Base-by-base conservation (phyloP, 2,113 vertebrate genomes). In the Anser cygnoides region DNA sequence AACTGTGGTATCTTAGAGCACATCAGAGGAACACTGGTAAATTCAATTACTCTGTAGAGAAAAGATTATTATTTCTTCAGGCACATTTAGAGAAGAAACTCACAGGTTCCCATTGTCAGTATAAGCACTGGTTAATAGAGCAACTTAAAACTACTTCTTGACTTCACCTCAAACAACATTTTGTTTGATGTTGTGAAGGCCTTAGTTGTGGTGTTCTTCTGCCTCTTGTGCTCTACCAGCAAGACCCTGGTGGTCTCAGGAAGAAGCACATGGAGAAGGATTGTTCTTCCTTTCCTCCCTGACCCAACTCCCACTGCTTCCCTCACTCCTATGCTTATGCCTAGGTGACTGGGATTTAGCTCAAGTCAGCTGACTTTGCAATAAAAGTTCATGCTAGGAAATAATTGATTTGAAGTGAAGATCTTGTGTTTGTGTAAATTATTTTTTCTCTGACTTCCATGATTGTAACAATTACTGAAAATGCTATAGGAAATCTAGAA, bases 161-260 rank as follows among this genome's bases (percentile, higher is more conserved):
- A 39, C 65, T 87, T 96, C 25, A 29, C 17, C 18, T 76, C 37
- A 67, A 4, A 11, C 9, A 83, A 1, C 25, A 35, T 39, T 39
- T 29, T 87, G 23, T 62, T 66, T 89, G 17, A 61, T 65, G 26
- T 50, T 93, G 15, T 44, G 33, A 22, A 77, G 61, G 75, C 66
- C 7, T 0, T 66, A 71, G 46, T 13, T 71, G 5, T 63, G 13
- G 11, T 63, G 14, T 37, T 41, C 28, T n/a, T 59, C 0, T 0
- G 54, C 41, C 35, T 62, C 8, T 55, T 83, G 35, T 90, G 43
- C 46, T 91, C 12, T 31, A 57, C 15, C 0, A 3, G 17, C n/a
- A 55, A 41, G 37, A 68, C 41, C 37, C 10, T n/a, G 4, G 70
- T 87, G 55, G 57, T 54, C 31, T 74, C 31, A 41, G 8, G 55